Evolutionary conservation across 2,888 invertebrate genomes (phyloP).

Genomic region (Drosophila lutescens): DNA sequence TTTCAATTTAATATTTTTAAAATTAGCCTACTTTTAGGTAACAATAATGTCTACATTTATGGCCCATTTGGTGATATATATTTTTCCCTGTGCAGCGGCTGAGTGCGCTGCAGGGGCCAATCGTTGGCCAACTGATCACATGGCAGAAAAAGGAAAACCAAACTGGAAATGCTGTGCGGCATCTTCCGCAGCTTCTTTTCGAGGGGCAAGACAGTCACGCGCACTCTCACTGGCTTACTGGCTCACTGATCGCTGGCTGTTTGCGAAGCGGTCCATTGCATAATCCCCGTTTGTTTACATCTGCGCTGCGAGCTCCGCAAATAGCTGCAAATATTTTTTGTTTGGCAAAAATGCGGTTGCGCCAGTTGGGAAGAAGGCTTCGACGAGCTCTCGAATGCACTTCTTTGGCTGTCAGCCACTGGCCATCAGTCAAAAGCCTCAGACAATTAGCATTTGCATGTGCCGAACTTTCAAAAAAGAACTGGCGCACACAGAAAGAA

Average conservation of each 20-base stretch:
- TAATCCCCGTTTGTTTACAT: conserved; percentile 63
- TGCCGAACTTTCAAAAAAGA: conserved; percentile 63
- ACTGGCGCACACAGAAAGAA: conserved; percentile 24
- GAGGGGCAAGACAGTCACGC: conserved; percentile 47
- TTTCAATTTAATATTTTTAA: too few species aligned
- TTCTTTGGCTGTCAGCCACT: conserved; percentile 44
- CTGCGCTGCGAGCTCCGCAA: conserved; percentile 50
- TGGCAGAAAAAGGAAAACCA: conserved; percentile 15
- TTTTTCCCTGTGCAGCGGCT: conserved; percentile 3
- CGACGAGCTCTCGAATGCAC: conserved; percentile 35
- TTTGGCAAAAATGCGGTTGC: conserved; percentile 54
- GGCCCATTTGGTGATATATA: background rate
- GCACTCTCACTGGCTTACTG: conserved; percentile 59
- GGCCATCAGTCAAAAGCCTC: conserved; percentile 55
- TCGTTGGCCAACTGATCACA: conserved; percentile 48
- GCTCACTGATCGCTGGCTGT: conserved; percentile 29
- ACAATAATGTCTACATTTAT: background rate
- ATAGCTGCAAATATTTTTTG: conserved; percentile 49
- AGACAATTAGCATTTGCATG: conserved; percentile 63
- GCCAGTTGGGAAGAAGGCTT: conserved; percentile 48
- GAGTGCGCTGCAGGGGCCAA: conserved; percentile 21
- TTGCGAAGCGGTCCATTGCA: conserved; percentile 55
- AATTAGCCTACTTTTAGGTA: background rate
- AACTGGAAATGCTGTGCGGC: conserved; percentile 63
- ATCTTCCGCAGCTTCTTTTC: conserved; percentile 62